Conservation (phyloP, 2,797 vertebrate genomes). For the Xyrichtys novacula region DNA sequence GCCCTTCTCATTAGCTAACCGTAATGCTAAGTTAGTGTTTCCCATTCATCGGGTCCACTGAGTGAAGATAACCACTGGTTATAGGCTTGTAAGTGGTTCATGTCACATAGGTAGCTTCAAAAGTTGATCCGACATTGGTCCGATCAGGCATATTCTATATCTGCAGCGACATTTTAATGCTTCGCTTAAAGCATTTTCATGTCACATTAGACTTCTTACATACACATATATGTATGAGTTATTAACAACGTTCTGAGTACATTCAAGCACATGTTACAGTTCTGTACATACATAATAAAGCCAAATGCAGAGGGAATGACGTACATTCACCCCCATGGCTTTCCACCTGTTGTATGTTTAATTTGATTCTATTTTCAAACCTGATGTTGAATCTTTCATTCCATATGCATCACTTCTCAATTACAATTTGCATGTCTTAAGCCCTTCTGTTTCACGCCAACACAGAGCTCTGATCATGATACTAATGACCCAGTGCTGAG, state of each 20-base stretch:
- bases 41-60: too few species aligned
- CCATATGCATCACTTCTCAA: neutral
- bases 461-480: neutral
- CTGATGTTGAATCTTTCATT: neutral
- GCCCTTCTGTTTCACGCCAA: neutral
- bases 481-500: neutral
- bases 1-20: too few species aligned
- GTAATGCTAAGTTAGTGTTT: too few species aligned
- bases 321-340: neutral
- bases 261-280: neutral
- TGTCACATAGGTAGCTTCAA: slow-evolving; percentile 5
- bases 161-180: neutral
- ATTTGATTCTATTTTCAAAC: slow-evolving; percentile 1
- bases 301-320: neutral
- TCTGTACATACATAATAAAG: neutral
- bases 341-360: slow-evolving; percentile 2
- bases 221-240: neutral
- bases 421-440: neutral
- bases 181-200: neutral
- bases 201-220: neutral
- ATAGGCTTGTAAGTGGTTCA: neutral
- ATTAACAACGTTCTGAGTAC: neutral
- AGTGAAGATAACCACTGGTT: too few species aligned
- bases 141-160: neutral
- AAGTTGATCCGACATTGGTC: neutral